Evolutionary conservation across 2,797 vertebrate species (phyloP), one percentile per base, ranked within the genome.

Genomic region (Semotilus atromaculatus): DNA sequence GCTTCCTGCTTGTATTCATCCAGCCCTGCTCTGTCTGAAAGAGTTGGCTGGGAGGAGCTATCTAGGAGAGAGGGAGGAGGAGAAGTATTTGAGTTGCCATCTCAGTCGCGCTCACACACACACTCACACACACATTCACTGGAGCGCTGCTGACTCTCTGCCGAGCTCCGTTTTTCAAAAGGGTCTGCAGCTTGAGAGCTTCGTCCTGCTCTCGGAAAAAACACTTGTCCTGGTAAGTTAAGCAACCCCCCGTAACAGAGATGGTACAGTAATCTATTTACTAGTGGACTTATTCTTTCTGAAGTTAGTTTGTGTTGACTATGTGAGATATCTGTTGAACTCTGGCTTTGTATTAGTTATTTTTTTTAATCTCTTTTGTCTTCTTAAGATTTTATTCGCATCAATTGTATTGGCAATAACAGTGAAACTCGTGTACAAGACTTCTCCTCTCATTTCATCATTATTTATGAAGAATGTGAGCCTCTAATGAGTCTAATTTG

Each of bases 51-150:
- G 89, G 88, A 75, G 89, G 89, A 86, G 89, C 82, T 58, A 77
- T 40, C 38, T 21, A 45, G 75, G 68, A 62, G 72, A 77, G 75
- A 31, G 80, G 67, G 81, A 78, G 85, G 85, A 84, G 89, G 84
- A 89, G 79, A 80, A 80, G 87, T 85, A 89, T 89, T 88, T 89
- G 88, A 87, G 88, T 81, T 88, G 72, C 67, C 9, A 45, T 58
- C 76, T 83, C 75, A 34, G 45, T 81, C n/a, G 23, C 26, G 11
- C 58, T 11, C 18, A 7, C 48, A 67, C 80, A 80, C 85, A 84
- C 55, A 80, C 84, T 84, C 66, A 7, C 75, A 67, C 75, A 83
- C 81, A 80, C 13, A 43, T 76, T 86, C 81, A 86, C 77, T 29
- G 72, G 16, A 80, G 72, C 45, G 45, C 45, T 43, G 2, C 53